A percentile compares a stretch with the other conserved stretches of the same genome.
phyloP scores from a whole-genome alignment of 2,797 vertebrate species.

The Arctocebus calabarensis region DNA sequence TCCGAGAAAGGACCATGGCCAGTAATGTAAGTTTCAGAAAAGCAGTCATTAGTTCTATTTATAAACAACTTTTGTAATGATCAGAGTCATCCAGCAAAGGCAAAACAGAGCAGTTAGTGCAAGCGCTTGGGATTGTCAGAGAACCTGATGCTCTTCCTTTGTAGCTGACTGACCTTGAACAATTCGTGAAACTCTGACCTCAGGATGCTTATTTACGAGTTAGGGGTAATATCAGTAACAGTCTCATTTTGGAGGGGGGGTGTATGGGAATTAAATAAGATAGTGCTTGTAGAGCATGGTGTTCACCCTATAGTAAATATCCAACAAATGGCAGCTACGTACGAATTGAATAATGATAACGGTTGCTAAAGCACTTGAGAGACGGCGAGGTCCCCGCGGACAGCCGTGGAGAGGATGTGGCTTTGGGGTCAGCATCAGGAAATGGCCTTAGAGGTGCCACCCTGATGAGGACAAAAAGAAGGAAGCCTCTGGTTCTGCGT shows the following conservation, averaged over 20 bases:
- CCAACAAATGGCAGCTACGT: neutral
- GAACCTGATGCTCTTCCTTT: neutral
- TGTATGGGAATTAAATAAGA: neutral
- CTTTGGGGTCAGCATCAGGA: neutral
- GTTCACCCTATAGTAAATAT: neutral
- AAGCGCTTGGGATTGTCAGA: neutral
- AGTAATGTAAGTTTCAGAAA: conserved; percentile 12
- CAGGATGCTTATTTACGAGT: neutral
- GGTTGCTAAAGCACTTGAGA: neutral
- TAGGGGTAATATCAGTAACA: neutral
- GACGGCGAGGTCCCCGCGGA: neutral
- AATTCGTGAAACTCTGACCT: neutral
- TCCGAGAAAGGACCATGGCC: neutral
- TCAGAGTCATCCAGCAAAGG: neutral
- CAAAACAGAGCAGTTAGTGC: neutral
- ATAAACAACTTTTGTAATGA: neutral
- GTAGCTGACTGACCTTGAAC: neutral
- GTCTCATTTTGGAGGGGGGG: neutral
- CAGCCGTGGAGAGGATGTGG: neutral
- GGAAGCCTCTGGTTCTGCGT: neutral
- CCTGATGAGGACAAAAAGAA: neutral
- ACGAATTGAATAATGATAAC: neutral
- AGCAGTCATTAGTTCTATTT: neutral
- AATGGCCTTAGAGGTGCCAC: neutral
- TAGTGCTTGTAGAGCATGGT: neutral